A percentile compares a stretch with the other conserved stretches of the same genome.
Evolutionary conservation across 1,140 invertebrate genomes (phyloP).

Genomic region (Lerema accius): DNA sequence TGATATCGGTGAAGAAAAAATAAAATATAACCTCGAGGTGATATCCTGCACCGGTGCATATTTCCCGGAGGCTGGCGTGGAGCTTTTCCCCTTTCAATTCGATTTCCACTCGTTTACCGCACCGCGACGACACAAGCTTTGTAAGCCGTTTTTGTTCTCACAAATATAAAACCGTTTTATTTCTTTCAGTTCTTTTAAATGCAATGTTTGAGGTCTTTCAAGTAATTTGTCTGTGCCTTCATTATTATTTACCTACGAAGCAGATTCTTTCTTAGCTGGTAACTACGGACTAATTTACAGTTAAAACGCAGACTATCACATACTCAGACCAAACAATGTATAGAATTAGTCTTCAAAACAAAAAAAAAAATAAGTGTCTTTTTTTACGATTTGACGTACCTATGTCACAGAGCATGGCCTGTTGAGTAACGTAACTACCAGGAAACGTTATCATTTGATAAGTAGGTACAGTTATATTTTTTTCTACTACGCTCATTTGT

Average conservation of each 20-base stretch:
- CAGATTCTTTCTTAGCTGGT: too few relatives aligned
- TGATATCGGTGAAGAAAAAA: slow-evolving; percentile 5
- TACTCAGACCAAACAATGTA: too few relatives aligned
- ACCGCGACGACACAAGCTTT: slow-evolving; percentile 20
- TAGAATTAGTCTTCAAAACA: too few relatives aligned
- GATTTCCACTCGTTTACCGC: slow-evolving; percentile 32
- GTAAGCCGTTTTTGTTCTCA: slow-evolving; percentile 24
- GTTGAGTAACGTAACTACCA: too few relatives aligned
- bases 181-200: slow-evolving; percentile 7
- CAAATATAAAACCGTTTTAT: slow-evolving; percentile 30
- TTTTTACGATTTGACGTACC: too few relatives aligned
- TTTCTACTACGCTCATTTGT: too few relatives aligned
- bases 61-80: slow-evolving; percentile 18
- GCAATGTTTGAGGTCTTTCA: background rate
- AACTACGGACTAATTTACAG: too few relatives aligned
- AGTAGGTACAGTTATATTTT: too few relatives aligned
- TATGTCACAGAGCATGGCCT: too few relatives aligned
- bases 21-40: slow-evolving; percentile 11
- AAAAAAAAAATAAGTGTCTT: too few relatives aligned
- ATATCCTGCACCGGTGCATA: slow-evolving; percentile 26
- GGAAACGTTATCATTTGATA: too few relatives aligned
- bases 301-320: too few relatives aligned
- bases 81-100: slow-evolving; percentile 27
- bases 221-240: background rate
- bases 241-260: background rate